phyloP scores from a whole-genome alignment of 2,797 vertebrate genomes.

The Semaprochilodus insignis region DNA sequence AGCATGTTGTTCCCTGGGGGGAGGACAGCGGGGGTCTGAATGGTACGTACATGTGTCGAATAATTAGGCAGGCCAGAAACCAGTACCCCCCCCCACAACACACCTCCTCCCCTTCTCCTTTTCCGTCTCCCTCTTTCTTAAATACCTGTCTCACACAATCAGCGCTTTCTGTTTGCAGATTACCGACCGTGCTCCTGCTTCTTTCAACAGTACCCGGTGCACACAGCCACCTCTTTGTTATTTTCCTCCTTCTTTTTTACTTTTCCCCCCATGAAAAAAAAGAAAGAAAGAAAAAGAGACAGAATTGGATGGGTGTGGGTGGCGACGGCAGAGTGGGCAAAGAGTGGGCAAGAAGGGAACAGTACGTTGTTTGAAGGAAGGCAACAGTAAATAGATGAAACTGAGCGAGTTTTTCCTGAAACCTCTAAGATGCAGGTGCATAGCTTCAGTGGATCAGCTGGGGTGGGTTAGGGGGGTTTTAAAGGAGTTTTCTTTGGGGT shows the following conservation, averaged over 20 bases:
- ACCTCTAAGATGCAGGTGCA: constrained; percentile 63
- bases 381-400: constrained; percentile 42
- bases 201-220: constrained; percentile 51
- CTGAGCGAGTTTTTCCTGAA: constrained; percentile 53
- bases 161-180: constrained; percentile 55
- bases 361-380: constrained; percentile 22
- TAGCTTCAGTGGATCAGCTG: constrained; percentile 56
- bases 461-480: neutral
- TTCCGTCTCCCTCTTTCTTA: constrained; percentile 56
- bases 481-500: constrained; percentile 50
- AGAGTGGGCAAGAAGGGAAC: constrained; percentile 30
- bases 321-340: constrained; percentile 28
- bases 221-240: constrained; percentile 61
- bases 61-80: constrained; percentile 76
- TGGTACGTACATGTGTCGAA: constrained; percentile 77
- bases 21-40: constrained; percentile 57
- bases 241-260: constrained; percentile 29
- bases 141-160: constrained; percentile 73
- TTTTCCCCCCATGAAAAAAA: constrained; percentile 12
- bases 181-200: constrained; percentile 51
- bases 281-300: constrained; percentile 33
- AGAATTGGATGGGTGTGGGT: constrained; percentile 24
- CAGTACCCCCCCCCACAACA: constrained; percentile 52
- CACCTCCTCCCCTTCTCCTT: constrained; percentile 39
- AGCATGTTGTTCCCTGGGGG: constrained; percentile 74